Evolutionary conservation across 2,113 vertebrate species (phyloP).

Genomic region (Elanoides forficatus): DNA sequence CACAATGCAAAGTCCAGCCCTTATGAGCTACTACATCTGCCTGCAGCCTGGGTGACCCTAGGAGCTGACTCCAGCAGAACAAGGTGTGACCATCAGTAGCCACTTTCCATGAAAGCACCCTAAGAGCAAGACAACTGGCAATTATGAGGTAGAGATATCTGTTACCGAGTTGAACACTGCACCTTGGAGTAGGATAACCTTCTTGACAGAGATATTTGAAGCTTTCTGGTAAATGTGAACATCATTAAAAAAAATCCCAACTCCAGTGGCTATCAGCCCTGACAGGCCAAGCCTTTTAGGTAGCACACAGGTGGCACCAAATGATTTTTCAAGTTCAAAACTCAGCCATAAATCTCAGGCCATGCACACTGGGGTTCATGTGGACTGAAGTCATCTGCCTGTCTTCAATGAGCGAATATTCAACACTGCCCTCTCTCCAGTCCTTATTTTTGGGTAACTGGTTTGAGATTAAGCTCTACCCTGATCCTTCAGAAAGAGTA

Average conservation of each 20-base stretch:
- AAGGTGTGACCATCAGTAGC: neutral
- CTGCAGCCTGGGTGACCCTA: neutral
- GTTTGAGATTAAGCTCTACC: neutral
- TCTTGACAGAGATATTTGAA: neutral
- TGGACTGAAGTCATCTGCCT: neutral
- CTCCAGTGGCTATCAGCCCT: neutral
- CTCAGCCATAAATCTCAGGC: neutral
- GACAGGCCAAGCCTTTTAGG: neutral
- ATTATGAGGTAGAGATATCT: neutral
- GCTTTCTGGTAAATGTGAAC: neutral
- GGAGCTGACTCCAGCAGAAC: neutral
- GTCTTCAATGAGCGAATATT: neutral
- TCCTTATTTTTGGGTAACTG: neutral
- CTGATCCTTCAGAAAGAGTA: neutral
- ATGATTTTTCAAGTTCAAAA: neutral
- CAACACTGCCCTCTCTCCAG: neutral
- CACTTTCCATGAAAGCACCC: rapidly evolving
- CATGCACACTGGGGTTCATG: rapidly evolving
- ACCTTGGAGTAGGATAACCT: neutral
- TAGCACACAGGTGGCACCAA: neutral
- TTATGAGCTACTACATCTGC: neutral
- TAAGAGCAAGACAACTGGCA: neutral
- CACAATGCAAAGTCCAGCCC: neutral
- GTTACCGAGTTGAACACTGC: neutral
- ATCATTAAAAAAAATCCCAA: neutral